phyloP scores from a whole-genome alignment of 2,113 vertebrate genomes.

The Pipa parva region DNA sequence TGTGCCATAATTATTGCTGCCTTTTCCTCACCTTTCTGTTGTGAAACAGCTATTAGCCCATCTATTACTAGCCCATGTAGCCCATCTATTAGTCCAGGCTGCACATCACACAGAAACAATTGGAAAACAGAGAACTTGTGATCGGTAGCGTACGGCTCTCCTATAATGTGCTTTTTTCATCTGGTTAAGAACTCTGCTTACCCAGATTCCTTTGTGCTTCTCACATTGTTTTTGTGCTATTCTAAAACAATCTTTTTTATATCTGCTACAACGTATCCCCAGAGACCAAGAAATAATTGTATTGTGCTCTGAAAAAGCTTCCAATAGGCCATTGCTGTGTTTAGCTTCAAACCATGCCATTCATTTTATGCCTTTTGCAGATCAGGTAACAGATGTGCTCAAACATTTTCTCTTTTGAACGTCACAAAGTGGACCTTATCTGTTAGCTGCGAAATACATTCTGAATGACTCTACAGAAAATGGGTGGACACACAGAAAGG shows the following conservation, averaged over 20 bases:
- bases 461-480: slow-evolving; percentile 8
- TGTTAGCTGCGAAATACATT: slow-evolving; percentile 8
- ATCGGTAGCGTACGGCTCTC: not conserved
- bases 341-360: slow-evolving; percentile 4
- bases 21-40: not conserved
- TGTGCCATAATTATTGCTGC: slow-evolving; percentile 9
- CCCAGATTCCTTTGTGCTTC: slow-evolving; percentile 40
- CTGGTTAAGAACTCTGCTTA: not conserved
- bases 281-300: slow-evolving; percentile 10
- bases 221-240: slow-evolving; percentile 37
- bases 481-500: not conserved
- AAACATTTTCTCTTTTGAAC: slow-evolving; percentile 8
- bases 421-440: slow-evolving; percentile 8
- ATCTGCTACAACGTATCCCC: not conserved
- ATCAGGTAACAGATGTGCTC: slow-evolving; percentile 12
- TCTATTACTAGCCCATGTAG: not conserved
- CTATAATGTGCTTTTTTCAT: slow-evolving; percentile 7
- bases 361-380: slow-evolving; percentile 2
- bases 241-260: slow-evolving; percentile 11
- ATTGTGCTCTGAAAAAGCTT: slow-evolving; percentile 22
- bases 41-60: not conserved
- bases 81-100: not conserved
- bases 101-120: not conserved
- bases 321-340: slow-evolving; percentile 14
- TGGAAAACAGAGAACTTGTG: not conserved